Base-by-base conservation (phyloP, 2,113 vertebrate genomes). In the Pionites leucogaster region DNA sequence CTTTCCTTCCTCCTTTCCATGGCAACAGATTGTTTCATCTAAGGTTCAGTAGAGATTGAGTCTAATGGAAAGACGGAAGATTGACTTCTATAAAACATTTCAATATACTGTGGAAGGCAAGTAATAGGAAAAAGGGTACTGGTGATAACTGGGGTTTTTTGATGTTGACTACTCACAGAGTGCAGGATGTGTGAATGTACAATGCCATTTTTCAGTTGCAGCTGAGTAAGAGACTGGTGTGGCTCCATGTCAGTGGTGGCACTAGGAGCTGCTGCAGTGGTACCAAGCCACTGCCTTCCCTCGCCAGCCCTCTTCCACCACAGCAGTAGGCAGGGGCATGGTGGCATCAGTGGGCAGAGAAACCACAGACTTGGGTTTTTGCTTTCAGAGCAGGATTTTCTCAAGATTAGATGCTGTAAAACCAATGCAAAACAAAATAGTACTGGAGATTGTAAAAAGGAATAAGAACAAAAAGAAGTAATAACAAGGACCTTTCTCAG, bases 281-380 rank as follows among this genome's bases (percentile, higher is more conserved):
- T n/a, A 23, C 18, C 1, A 2, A 72, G 16, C 28, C 74, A 22
- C 19, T 15, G 1, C 14, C 16, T 35, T 31, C 5, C 5, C 10
- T 49, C 3, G 2, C 13, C 42, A 4, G 27, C 10, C 9, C 11
- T 1, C 1, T 70, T 46, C 35, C 7, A 1, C 15, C 2, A 2
- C 13, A 41, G 17, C 6, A 5, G 14, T 9, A 53, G n/a, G 10
- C 41, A 22, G 60, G 3, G 25, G 2, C 15, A 60, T 9, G 17
- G 62, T 47, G 70, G 25, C 7, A 28, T 10, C 6, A 3, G 13
- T 13, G 5, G 16, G 42, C 9, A 47, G 6, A 17, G 28, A 68
- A 52, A 4, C 1, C 25, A 29, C 2, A 5, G 9, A 6, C 4
- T 14, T 14, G 10, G 46, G n/a, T 29, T 7, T 49, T 53, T 78